Evolutionary conservation across 2,888 invertebrate genomes (phyloP).

Genomic region (Dynastes maya): DNA sequence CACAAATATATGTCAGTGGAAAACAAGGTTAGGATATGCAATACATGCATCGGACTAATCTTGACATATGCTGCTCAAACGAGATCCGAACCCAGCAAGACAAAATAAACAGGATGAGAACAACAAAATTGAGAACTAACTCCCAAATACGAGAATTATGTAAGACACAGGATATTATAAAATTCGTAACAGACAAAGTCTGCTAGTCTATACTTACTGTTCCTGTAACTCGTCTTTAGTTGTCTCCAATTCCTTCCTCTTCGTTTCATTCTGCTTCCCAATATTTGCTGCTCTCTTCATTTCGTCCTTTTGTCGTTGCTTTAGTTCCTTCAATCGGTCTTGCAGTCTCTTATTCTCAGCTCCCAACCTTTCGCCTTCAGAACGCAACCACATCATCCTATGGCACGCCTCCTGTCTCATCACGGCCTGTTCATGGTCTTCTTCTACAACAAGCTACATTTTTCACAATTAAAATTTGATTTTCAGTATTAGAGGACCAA

Average conservation of each 20-base stretch:
- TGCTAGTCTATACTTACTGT: conserved; percentile 56
- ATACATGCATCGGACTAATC: too few relatives aligned
- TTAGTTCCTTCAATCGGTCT: conserved; percentile 62
- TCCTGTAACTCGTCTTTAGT: conserved; percentile 64
- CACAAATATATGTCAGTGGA: too few relatives aligned
- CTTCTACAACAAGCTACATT: conserved; percentile 56
- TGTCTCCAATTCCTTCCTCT: conserved; percentile 61
- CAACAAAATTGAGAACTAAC: too few relatives aligned
- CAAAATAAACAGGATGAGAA: too few relatives aligned
- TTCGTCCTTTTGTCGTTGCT: conserved; percentile 62
- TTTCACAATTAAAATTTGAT: not conserved
- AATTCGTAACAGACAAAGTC: too few relatives aligned
- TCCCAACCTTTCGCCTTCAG: conserved; percentile 66
- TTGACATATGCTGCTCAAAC: too few relatives aligned
- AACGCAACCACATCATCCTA: conserved; percentile 67
- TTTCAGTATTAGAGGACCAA: not conserved
- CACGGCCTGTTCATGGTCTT: conserved; percentile 63
- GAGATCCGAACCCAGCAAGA: too few relatives aligned
- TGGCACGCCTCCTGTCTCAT: conserved; percentile 67
- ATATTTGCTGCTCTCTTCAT: conserved; percentile 57
- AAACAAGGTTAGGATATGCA: too few relatives aligned
- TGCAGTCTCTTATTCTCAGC: conserved; percentile 66
- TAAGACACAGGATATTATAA: too few relatives aligned
- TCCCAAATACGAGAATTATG: too few relatives aligned
- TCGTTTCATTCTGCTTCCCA: conserved; percentile 61